These are phyloP conservation scores for Sinelater perroti DNA, from an alignment of 2,888 invertebrate genomes.

Conservation along the genomic window DNA sequence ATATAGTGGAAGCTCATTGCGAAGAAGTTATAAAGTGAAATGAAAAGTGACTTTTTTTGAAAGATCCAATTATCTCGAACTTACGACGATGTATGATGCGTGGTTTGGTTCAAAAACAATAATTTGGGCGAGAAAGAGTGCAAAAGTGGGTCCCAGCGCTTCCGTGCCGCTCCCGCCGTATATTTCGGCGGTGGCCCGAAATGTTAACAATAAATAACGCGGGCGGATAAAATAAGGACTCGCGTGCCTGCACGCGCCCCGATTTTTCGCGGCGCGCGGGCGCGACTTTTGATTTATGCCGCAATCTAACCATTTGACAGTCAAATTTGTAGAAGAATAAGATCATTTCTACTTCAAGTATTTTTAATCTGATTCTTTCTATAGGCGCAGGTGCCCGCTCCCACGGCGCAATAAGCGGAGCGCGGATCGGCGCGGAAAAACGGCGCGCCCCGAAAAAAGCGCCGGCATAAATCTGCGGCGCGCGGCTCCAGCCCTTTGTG, in stretches of 20 bases:
- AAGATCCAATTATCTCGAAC: too few relatives aligned
- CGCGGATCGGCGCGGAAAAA: conserved; percentile 20
- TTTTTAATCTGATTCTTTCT: conserved; percentile 49
- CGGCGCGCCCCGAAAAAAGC: conserved; percentile 1
- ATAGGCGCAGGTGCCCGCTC: conserved; percentile 42
- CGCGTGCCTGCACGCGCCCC: conserved; percentile 24
- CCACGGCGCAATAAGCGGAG: conserved; percentile 34
- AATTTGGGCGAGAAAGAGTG: too few relatives aligned
- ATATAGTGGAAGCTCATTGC: too few relatives aligned
- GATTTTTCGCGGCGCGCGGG: conserved; percentile 22
- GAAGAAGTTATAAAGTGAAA: too few relatives aligned
- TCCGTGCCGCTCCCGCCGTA: too few relatives aligned
- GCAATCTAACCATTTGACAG: conserved; percentile 41
- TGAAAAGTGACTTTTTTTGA: too few relatives aligned
- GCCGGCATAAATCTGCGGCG: conserved; percentile 27
- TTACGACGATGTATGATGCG: too few relatives aligned
- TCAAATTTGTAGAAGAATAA: conserved; percentile 41
- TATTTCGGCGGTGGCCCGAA: too few relatives aligned
- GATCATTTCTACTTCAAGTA: conserved; percentile 46
- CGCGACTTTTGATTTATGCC: conserved; percentile 31
- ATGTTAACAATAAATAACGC: neutral
- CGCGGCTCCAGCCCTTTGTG: conserved; percentile 24
- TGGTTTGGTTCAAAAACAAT: too few relatives aligned
- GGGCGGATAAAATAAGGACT: neutral
- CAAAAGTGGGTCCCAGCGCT: too few relatives aligned